Base-by-base conservation (phyloP, 2,113 vertebrate species). In the Toxostoma redivivum region DNA sequence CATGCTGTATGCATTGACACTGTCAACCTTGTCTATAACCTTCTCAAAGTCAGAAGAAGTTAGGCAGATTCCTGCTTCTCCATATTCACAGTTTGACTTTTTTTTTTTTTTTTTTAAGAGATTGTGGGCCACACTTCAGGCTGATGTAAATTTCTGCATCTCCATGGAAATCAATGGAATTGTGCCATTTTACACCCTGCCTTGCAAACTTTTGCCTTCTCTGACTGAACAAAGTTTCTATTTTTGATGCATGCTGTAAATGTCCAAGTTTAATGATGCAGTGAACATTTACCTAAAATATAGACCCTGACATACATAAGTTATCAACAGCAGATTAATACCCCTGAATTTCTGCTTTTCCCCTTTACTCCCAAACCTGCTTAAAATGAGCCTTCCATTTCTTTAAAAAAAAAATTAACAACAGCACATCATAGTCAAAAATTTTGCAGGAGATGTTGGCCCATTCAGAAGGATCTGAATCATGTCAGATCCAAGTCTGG, bases 11-110 rank as follows among this genome's bases (percentile, higher is more conserved):
- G 91, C 71, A 33, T 90, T 98, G 97, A 97, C 97, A 97, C 90
- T 86, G 80, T 94, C 97, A 97, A 97, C 97, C 96, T 98, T 97
- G 90, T 90, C 95, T 97, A 60, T 94, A 97, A 97, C 97, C 97
- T 98, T 98, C 96, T 96, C 96, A 98, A 98, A 98, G 98, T 98
- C 97, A 98, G 94, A 95, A 98, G 93, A 97, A 97, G 92, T 96
- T 97, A 97, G 85, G 53, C 86, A 81, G 42, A 88, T 95, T 95
- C 62, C 78, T 94, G 51, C 51, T 93, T 65, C 79, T 92, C 69
- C 72, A 60, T 70, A 93, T 92, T 92, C 67, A 64, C 38, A 73
- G 38, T 92, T 83, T 96, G 74, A 93, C 89, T 96, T 94, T 92
- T 40, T 85, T 53, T 92, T 60, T 28, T 51, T 48, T 6, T 92